These are phyloP conservation scores for Chaetodon trifascialis DNA, from an alignment of 2,113 vertebrate genomes.

Conservation along the genomic window DNA sequence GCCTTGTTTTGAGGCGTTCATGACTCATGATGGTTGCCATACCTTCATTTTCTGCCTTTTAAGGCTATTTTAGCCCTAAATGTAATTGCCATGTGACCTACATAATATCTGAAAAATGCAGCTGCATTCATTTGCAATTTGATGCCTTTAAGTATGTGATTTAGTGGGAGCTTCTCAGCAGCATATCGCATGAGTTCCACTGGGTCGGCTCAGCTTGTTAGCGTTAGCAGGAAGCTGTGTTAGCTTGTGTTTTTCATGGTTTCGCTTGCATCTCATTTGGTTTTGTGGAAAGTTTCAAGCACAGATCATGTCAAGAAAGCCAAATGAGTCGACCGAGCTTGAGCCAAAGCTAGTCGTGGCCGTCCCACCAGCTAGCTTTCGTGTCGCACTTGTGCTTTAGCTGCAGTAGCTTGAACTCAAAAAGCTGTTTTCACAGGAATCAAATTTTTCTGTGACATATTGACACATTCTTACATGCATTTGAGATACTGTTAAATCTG, in stretches of 20 bases:
- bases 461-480: too few relatives aligned
- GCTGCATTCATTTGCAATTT: too few relatives aligned
- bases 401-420: too few relatives aligned
- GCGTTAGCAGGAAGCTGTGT: not conserved
- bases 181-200: too few relatives aligned
- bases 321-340: too few relatives aligned
- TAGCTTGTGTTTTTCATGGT: not conserved
- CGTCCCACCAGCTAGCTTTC: too few relatives aligned
- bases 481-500: not conserved
- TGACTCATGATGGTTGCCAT: not conserved
- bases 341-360: too few relatives aligned
- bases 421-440: not conserved
- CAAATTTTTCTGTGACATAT: not conserved
- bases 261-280: too few relatives aligned
- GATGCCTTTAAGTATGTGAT: too few relatives aligned
- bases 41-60: not conserved
- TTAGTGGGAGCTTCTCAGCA: too few relatives aligned
- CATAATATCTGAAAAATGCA: not conserved
- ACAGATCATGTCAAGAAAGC: not conserved
- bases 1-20: not conserved
- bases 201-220: not conserved
- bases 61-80: not conserved
- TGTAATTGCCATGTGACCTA: not conserved
- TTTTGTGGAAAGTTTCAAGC: not conserved
- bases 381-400: too few relatives aligned